Evolutionary conservation across 1,140 invertebrate genomes (phyloP).

Genomic region (Drosophila willistoni): DNA sequence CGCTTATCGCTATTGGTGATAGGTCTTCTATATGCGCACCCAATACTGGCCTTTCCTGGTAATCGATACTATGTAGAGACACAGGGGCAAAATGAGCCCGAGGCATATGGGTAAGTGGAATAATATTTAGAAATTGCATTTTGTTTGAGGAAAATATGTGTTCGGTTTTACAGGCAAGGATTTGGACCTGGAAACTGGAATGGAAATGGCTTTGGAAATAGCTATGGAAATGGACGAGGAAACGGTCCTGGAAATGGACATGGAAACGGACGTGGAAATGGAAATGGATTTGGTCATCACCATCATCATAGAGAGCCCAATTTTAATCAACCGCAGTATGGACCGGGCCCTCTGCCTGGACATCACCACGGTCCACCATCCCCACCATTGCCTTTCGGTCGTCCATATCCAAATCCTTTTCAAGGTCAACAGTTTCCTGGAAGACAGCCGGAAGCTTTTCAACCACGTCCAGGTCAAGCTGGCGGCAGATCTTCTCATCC

Average conservation of each 20-base stretch:
- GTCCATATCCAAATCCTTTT: not conserved
- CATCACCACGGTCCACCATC: too few species aligned
- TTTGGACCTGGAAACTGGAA: not conserved
- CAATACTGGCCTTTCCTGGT: conserved; percentile 22
- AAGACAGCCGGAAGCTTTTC: not conserved
- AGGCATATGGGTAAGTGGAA: not conserved
- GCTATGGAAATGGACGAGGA: not conserved
- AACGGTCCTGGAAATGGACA: not conserved
- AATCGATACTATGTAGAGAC: conserved; percentile 42
- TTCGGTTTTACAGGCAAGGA: not conserved
- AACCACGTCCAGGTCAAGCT: not conserved
- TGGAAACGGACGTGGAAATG: not conserved
- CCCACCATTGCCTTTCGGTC: too few species aligned
- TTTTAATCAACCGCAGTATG: too few species aligned
- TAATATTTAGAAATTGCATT: too few species aligned
- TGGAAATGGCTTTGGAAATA: not conserved
- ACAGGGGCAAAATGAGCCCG: not conserved
- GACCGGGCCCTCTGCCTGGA: too few species aligned
- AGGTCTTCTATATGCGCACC: conserved; percentile 49
- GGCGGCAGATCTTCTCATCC: not conserved
- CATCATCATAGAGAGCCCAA: not conserved
- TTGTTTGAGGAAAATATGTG: too few species aligned
- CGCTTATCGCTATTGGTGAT: conserved; percentile 58
- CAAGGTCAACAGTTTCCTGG: conserved; percentile 3
- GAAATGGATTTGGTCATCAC: not conserved